Conservation (phyloP, 2,113 vertebrate genomes). For the Acanthisitta chloris region DNA sequence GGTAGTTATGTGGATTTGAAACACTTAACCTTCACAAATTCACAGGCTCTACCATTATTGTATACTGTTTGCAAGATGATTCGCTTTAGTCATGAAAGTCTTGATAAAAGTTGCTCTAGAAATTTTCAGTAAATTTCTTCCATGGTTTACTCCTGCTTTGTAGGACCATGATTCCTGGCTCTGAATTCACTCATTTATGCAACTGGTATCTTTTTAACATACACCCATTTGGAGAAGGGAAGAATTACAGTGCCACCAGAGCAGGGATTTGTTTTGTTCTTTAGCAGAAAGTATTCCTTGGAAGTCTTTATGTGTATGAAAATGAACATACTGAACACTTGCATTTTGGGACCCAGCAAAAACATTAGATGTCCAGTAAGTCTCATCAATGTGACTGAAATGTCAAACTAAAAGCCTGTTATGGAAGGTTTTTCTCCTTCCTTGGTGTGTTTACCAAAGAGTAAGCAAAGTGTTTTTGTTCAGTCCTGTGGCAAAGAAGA, state of each 20-base stretch:
- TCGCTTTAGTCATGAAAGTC: not conserved
- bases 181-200: not conserved
- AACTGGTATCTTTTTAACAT: not conserved
- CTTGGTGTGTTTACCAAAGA: not conserved
- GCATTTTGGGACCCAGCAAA: not conserved
- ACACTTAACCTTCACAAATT: not conserved
- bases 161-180: not conserved
- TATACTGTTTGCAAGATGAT: not conserved
- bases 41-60: too few relatives aligned
- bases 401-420: not conserved
- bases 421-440: not conserved
- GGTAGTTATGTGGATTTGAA: not conserved
- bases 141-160: not conserved
- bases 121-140: not conserved
- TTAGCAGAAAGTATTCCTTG: not conserved
- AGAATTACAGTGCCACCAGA: fast-evolving
- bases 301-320: not conserved
- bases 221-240: not conserved
- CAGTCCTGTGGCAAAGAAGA: not conserved
- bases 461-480: not conserved
- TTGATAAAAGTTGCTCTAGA: not conserved
- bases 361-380: not conserved
- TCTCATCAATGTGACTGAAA: not conserved
- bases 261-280: not conserved
- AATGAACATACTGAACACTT: not conserved